Base-by-base conservation (phyloP, 2,797 vertebrate species). In the Triplophysa yarkandensis region DNA sequence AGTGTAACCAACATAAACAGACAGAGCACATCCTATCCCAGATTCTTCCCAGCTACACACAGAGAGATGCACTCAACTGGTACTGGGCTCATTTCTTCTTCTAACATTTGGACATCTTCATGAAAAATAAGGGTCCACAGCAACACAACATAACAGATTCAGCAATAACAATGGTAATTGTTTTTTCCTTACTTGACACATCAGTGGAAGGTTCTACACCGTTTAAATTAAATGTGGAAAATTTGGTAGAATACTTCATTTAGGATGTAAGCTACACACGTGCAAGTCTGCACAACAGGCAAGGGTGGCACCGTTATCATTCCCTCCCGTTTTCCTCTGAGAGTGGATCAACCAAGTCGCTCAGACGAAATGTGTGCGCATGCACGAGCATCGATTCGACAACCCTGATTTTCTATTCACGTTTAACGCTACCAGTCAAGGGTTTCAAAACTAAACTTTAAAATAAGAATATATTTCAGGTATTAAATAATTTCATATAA, bases 401-500 rank as follows among this genome's bases (percentile, higher is more conserved):
- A 77, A 77, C 78, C 82, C 79, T 77, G 58, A 77, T 78, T 78
- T 77, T 76, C 80, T 75, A 79, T 66, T 80, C 74, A 79, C 71
- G 71, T 80, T 83, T 73, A 81, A 83, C 77, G 77, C 46, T 82
- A 76, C 80, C 66, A 76, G 77, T 82, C 77, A 81, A 81, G 80
- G 80, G 77, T 83, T 81, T 85, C 77, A 84, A 86, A 85, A 85
- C 80, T 71, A 74, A 85, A 85, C 73, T 76, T 75, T 83, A 82
- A 85, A 83, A 84, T 85, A 88, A 89, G 79, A 88, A 87, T 85
- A 90, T 90, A 84, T 91, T 92, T 92, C 85, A 88, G 87, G 85
- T 91, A 92, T 93, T 93, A 93, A 93, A 93, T 93, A 91, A 92
- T 91, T 88, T 90, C 83, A 88, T 92, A 91, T 90, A 91, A 91